Conservation (phyloP, 2,113 vertebrate species). For the Clupea harengus region DNA sequence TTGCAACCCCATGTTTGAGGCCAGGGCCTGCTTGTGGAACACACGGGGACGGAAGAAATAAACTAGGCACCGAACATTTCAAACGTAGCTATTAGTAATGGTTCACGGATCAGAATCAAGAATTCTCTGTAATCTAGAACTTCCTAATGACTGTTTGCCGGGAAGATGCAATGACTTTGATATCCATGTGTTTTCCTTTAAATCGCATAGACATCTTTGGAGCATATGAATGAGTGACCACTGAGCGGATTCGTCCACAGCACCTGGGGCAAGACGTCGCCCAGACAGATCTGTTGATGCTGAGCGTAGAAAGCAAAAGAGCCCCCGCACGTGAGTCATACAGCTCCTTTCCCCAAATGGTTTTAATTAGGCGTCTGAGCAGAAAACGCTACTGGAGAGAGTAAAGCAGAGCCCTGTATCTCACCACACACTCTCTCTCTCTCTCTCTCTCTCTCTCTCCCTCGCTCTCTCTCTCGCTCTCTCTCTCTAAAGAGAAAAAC, state of each 20-base stretch:
- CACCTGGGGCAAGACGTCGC: background rate
- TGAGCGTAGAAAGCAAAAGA: background rate
- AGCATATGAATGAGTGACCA: background rate
- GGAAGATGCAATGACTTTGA: background rate
- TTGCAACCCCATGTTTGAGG: background rate
- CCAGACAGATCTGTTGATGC: background rate
- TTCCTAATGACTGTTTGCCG: background rate
- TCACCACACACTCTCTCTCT: background rate
- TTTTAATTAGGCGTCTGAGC: constrained; percentile 52
- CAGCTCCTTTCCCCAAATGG: constrained; percentile 51
- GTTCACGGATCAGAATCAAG: background rate
- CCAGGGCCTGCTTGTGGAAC: background rate
- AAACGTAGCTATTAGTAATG: background rate
- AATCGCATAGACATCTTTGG: background rate
- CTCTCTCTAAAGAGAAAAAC: background rate
- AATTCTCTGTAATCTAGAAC: constrained; percentile 9
- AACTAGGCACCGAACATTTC: background rate
- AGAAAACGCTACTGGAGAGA: constrained; percentile 45
- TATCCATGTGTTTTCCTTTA: background rate
- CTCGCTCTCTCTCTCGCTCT: background rate
- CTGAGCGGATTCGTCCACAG: background rate
- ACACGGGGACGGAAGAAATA: background rate
- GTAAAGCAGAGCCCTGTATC: constrained; percentile 47
- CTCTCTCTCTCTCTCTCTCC: background rate
- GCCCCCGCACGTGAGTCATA: background rate